Conservation (phyloP, 2,113 vertebrate species). For the Pygoscelis antarcticus region DNA sequence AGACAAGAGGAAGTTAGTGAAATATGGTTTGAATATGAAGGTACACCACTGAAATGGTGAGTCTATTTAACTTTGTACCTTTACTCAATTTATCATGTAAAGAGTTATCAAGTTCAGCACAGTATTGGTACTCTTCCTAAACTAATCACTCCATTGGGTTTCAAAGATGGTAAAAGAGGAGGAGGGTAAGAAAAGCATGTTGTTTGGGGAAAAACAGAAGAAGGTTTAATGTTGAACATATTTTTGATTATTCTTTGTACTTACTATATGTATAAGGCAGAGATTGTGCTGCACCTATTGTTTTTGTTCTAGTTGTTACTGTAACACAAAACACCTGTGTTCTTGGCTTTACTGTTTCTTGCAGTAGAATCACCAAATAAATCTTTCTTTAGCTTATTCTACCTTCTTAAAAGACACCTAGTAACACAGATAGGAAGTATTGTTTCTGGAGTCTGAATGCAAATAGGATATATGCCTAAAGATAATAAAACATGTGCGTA, state of each 20-base stretch:
- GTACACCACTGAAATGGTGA: conserved; percentile 95
- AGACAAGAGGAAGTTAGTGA: conserved; percentile 91
- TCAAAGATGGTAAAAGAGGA: not conserved
- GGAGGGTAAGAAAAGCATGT: not conserved
- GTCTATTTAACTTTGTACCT: conserved; percentile 55
- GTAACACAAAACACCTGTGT: not conserved
- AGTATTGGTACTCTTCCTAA: not conserved
- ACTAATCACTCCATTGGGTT: not conserved
- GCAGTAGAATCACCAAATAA: not conserved
- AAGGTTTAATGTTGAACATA: not conserved
- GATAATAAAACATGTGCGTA: not conserved
- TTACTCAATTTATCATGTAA: not conserved
- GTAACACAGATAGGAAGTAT: not conserved
- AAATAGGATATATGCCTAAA: not conserved
- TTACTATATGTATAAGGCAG: not conserved
- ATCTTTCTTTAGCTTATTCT: not conserved
- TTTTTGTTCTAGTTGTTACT: not conserved
- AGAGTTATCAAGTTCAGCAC: not conserved
- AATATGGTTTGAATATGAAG: conserved; percentile 99
- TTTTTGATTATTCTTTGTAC: not conserved
- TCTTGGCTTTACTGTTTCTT: not conserved
- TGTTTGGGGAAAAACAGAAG: not conserved
- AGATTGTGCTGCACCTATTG: not conserved
- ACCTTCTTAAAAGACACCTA: not conserved
- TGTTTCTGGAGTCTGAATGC: not conserved